phyloP scores from a whole-genome alignment of 2,888 invertebrate species.

The Aelia acuminata region DNA sequence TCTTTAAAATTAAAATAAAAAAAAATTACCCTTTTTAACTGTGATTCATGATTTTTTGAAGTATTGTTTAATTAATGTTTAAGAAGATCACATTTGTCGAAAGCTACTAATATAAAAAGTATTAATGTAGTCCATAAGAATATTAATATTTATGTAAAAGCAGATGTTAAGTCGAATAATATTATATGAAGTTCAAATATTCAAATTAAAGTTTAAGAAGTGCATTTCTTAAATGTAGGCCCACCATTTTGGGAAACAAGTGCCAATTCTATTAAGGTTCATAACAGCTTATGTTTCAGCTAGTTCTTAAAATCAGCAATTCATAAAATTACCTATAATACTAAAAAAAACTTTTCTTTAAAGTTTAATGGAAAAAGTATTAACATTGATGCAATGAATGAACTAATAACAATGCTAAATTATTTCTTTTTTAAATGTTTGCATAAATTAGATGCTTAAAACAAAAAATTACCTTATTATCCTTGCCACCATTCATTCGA shows the following conservation, averaged over 20 bases:
- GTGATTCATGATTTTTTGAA: slow-evolving; percentile 30
- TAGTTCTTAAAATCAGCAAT: background rate
- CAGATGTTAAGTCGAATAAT: background rate
- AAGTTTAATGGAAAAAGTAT: no score
- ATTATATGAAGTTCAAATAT: background rate
- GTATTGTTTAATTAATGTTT: background rate
- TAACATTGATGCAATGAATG: no score
- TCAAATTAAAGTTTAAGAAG: background rate
- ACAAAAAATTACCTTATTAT: background rate
- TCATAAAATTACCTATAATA: background rate
- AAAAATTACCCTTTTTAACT: background rate
- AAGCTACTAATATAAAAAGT: slow-evolving; percentile 5
- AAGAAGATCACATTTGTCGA: slow-evolving; percentile 2
- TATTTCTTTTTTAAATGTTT: background rate
- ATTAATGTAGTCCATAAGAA: slow-evolving; percentile 17
- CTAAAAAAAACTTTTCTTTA: no score
- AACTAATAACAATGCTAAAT: background rate
- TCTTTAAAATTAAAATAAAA: background rate
- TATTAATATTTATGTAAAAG: background rate
- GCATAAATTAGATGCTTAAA: no score
- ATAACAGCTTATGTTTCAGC: background rate
- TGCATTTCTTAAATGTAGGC: background rate
- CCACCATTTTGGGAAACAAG: background rate
- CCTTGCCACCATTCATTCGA: slow-evolving; percentile 12
- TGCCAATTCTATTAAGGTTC: background rate